phyloP scores from a whole-genome alignment of 1,140 invertebrate species.

The Lordiphosa clarofinis region DNA sequence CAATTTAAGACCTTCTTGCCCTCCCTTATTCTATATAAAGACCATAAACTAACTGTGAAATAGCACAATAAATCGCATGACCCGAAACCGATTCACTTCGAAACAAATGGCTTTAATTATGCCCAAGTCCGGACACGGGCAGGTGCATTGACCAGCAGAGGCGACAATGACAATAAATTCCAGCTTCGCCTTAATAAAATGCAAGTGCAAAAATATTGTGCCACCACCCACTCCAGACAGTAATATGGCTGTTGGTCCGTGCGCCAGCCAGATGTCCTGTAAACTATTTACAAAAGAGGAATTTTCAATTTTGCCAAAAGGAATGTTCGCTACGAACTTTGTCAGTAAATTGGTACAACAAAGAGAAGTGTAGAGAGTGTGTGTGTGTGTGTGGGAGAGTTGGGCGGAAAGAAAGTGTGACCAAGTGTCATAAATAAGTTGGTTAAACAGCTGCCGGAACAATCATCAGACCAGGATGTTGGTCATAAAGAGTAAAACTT shows the following conservation, averaged over 20 bases:
- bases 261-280: constrained; percentile 16
- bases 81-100: constrained; percentile 36
- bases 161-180: constrained; percentile 68
- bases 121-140: constrained; percentile 22
- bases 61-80: constrained; percentile 61
- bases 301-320: constrained; percentile 72
- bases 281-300: constrained; percentile 53
- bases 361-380: constrained; percentile 8
- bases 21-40: constrained; percentile 28
- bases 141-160: constrained; percentile 60
- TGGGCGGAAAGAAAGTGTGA: constrained; percentile 36
- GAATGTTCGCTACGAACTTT: constrained; percentile 39
- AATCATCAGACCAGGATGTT: constrained; percentile 45
- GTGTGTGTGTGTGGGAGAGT: not conserved
- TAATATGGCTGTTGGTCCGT: not conserved
- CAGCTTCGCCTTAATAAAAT: constrained; percentile 44
- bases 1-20: too few species aligned
- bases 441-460: constrained; percentile 63
- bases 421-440: constrained; percentile 70
- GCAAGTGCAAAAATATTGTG: constrained; percentile 62
- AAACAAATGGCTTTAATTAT: constrained; percentile 75
- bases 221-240: constrained; percentile 30
- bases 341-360: constrained; percentile 54
- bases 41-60: constrained; percentile 62
- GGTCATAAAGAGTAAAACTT: constrained; percentile 59